Conservation (phyloP, 2,888 invertebrate species). For the Scaptomyza tumidula region DNA sequence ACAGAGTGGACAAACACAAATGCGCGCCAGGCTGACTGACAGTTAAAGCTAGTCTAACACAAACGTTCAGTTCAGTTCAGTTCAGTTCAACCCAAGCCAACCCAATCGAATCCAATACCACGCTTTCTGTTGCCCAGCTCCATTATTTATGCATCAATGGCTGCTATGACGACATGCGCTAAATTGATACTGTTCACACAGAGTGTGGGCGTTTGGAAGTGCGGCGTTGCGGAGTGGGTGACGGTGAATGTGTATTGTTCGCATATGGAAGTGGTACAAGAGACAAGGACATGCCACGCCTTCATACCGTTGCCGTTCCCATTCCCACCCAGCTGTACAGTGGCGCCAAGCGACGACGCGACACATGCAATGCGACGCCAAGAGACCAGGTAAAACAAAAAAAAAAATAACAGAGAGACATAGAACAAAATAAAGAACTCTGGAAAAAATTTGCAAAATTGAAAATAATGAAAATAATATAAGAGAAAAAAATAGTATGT, state of each 20-base stretch:
- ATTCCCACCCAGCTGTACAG: conserved; percentile 33
- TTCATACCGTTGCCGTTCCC: not conserved
- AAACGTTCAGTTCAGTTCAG: conserved; percentile 40
- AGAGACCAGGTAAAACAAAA: conserved; percentile 66
- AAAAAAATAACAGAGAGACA: conserved; percentile 21
- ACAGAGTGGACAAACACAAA: not conserved
- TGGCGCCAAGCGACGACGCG: conserved; percentile 68
- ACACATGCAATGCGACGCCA: conserved; percentile 68
- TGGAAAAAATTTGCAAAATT: conserved; percentile 53
- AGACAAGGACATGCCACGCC: conserved; percentile 55
- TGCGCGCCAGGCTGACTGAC: conserved; percentile 66
- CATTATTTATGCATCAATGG: conserved; percentile 82
- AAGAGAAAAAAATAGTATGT: conserved; percentile 26
- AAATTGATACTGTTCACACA: conserved; percentile 74
- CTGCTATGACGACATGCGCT: conserved; percentile 81
- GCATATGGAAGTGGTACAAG: conserved; percentile 25
- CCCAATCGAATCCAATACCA: not conserved
- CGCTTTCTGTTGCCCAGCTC: conserved; percentile 39
- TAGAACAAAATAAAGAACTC: conserved; percentile 1
- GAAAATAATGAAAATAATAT: conserved; percentile 42
- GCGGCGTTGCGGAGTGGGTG: no score
- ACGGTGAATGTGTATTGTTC: no score
- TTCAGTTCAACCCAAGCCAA: not conserved
- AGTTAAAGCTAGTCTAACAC: conserved; percentile 74
- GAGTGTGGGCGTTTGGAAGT: no score